Conservation (phyloP, 64 coral and sea anemone genomes). For the Actinia equina region DNA sequence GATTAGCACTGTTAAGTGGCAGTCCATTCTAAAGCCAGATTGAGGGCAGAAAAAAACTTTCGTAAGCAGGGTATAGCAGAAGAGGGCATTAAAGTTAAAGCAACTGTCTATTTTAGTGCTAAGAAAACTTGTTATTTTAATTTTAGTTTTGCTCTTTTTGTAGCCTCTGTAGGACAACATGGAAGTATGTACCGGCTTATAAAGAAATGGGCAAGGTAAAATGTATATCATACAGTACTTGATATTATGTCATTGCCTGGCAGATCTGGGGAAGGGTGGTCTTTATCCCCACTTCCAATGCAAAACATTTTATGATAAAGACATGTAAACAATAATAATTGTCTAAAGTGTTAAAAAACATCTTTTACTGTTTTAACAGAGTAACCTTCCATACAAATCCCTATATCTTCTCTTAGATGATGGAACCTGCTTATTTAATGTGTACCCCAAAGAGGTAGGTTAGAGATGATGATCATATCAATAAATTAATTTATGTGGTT, state of each 20-base stretch:
- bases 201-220: constrained; percentile 44
- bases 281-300: too few relatives aligned
- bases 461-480: background rate
- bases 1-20: too few relatives aligned
- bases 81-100: too few relatives aligned
- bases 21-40: too few relatives aligned
- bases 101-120: too few relatives aligned
- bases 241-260: too few relatives aligned
- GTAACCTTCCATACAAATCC: constrained; percentile 47
- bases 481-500: background rate
- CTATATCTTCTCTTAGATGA: constrained; percentile 71
- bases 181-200: constrained; percentile 65
- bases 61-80: too few relatives aligned
- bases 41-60: too few relatives aligned
- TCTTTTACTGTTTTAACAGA: background rate
- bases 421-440: constrained; percentile 63
- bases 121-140: background rate
- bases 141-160: background rate
- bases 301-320: too few relatives aligned
- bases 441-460: constrained; percentile 55
- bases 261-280: too few relatives aligned
- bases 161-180: constrained; percentile 60
- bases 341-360: too few relatives aligned
- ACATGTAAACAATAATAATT: too few relatives aligned
- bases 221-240: background rate